Percentiles rank a stretch among this genome's conserved stretches.
Evolutionary conservation across 2,797 vertebrate species (phyloP).

Genomic region (Nyctalus aviator): DNA sequence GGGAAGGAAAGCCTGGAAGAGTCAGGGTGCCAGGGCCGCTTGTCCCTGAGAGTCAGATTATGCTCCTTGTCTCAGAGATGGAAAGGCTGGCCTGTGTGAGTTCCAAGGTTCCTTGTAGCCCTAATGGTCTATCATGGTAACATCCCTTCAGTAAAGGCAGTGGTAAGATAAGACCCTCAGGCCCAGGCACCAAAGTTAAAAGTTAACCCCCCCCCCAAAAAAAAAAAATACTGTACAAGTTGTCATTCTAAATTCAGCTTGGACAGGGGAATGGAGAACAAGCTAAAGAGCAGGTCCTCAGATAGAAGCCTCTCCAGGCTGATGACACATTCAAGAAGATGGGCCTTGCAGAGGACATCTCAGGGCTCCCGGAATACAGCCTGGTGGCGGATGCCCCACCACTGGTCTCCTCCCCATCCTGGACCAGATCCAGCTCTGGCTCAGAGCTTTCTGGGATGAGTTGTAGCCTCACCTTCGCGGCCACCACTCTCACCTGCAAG

Average conservation of each 20-base stretch:
- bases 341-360: not conserved
- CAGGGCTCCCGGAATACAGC: not conserved
- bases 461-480: not conserved
- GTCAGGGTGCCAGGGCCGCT: not conserved
- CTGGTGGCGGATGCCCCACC: fast-evolving
- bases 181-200: not conserved
- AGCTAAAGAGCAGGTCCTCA: not conserved
- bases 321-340: not conserved
- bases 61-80: not conserved
- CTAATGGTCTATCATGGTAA: not conserved
- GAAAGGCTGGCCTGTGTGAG: no score
- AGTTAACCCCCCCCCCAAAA: not conserved
- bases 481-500: not conserved
- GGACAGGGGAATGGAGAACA: not conserved
- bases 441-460: not conserved
- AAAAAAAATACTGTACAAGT: not conserved
- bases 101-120: not conserved
- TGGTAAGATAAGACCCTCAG: not conserved
- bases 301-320: not conserved
- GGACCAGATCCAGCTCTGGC: not conserved
- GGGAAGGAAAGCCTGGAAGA: not conserved
- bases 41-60: not conserved
- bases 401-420: not conserved
- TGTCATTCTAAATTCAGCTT: not conserved
- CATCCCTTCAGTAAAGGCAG: not conserved